Base-by-base conservation (phyloP, 35 echinoderm and acorn worm genomes). In the Diadema setosum region DNA sequence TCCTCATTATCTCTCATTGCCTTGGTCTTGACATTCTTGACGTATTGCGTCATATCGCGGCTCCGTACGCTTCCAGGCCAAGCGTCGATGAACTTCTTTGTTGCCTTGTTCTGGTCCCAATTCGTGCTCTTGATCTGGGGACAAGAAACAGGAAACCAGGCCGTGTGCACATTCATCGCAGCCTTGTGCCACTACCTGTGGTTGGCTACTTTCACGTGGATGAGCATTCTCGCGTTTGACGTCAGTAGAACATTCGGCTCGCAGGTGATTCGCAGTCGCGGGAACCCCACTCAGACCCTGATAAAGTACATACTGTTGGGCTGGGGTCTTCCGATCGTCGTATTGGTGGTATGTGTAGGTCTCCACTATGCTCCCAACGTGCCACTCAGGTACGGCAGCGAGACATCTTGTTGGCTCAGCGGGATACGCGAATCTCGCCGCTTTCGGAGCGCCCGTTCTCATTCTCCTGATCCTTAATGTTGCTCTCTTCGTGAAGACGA, bases 141-240 rank as follows among this genome's bases (percentile, higher is more conserved):
- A 5, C 35, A 26, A 25, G 26, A 23, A n/a, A 41, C 52, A 1
- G 39, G 11, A 24, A 61, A 81, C 5, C 15, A 14, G 20, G 32
- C 35, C 1, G 37, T 52, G 4, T 93, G 91, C 21, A 81, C 48
- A 18, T 31, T 82, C 16, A 93, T 88, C 24, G 85, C 73, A 23
- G 82, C 58, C 2, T 12, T 82, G 12, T 50, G 31, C 1, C 91
- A 93, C 57, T 93, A 88, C 56, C 43, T 93, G n/a, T 93, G 91
- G 91, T 35, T 93, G 32, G 18, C 85, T 39, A 70, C 58, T 14
- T 93, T 93, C 23, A 31, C 69, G 5, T 93, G 91, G 91, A 93
- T 87, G 76, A 93, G 52, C 17, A 52, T 87, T 39, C 87, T 88
- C 20, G 85, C 86, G 5, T 93, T 56, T 85, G 91, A 89, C 84